Base-by-base conservation (phyloP, 2,888 invertebrate genomes). In the Drosophila monieri region DNA sequence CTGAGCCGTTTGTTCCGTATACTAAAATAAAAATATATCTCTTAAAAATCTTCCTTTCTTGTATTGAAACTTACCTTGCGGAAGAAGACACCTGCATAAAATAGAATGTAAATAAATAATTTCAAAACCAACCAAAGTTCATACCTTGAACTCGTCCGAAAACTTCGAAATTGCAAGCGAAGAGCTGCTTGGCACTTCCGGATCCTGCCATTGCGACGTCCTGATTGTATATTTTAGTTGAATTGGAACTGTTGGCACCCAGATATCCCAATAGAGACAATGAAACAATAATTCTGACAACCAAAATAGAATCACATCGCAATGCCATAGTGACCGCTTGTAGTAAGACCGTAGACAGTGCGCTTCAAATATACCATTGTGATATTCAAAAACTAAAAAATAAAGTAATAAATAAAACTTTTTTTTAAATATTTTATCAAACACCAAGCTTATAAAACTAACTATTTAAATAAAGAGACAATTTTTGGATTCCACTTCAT, bases 1-100 rank as follows among this genome's bases (percentile, higher is more conserved):
- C 57, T 92, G 92, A 0, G 94, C 94, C 78, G 93, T 92, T 69
- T 92, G 91, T 85, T 94, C 92, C 0, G 95, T 95, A 77, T 93
- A 93, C 94, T 95, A 79, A 12, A 70, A 14, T 15, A 18, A 14
- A 44, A 9, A 21, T 4, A 6, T 4, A 23, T 0, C 35, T 47
- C 14, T 6, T 10, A 3, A 6, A 25, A 18, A 1, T 15, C 14
- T n/a, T 8, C 3, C n/a, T n/a, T 18, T 4, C 35, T 4, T 8
- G 1, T n/a, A 2, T n/a, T 14, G 1, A 1, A 1, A 59, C 85
- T 77, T 78, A 90, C 90, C 89, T 91, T 91, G 48, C 91, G 88
- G 67, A 91, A 91, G 66, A 89, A 91, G 3, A 91, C 91, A 48
- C 91, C 91, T 91, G 60, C 15, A 70, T 64, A 30, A n/a, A 9